Conservation (phyloP, 1,140 invertebrate genomes). For the Sipha flava region DNA sequence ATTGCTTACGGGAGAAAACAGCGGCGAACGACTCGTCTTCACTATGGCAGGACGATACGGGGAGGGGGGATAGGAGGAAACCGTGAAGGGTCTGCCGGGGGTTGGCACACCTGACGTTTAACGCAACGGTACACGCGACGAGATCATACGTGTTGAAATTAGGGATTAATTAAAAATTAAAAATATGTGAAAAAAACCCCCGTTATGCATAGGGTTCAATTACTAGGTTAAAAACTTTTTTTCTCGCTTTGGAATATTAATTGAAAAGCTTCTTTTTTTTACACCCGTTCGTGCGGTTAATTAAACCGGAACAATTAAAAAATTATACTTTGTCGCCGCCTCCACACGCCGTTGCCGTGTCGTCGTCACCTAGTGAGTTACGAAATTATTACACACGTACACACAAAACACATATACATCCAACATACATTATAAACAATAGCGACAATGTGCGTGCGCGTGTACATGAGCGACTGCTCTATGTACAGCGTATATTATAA, state of each 20-base stretch:
- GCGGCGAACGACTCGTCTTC: no score
- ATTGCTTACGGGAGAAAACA: no score
- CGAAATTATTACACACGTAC: no score
- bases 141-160: not conserved
- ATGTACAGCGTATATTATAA: no score
- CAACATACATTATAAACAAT: no score
- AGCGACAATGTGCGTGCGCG: no score
- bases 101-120: slow-evolving; percentile 12
- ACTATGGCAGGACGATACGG: not conserved
- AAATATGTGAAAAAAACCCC: not conserved
- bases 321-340: not conserved
- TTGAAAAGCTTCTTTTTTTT: slow-evolving; percentile 5
- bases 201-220: not conserved
- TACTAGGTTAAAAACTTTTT: not conserved
- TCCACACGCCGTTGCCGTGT: not conserved
- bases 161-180: slow-evolving; percentile 30
- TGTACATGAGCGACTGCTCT: no score
- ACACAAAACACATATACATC: no score
- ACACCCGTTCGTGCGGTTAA: not conserved
- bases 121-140: not conserved
- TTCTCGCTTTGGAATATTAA: not conserved
- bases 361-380: no score
- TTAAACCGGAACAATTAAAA: slow-evolving; percentile 6
- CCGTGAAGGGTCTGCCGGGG: not conserved
- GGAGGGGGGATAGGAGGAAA: no score